Conservation (phyloP, 2,888 invertebrate species). For the Erebia ligea region DNA sequence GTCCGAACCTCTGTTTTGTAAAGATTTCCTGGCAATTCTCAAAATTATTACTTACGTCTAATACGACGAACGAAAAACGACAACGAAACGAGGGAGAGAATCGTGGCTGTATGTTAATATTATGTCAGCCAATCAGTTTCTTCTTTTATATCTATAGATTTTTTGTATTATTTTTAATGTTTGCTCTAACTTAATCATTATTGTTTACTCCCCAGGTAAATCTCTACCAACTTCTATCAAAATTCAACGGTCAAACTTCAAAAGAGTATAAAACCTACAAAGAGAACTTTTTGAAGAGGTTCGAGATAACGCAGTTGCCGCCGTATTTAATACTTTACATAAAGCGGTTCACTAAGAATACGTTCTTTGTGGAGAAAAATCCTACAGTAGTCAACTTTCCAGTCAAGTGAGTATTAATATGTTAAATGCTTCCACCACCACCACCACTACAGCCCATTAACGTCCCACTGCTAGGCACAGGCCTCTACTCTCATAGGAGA, state of each 20-base stretch:
- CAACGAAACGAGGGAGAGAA: too few species aligned
- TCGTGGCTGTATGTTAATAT: too few species aligned
- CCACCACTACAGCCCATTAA: too few species aligned
- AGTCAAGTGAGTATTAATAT: slow-evolving; percentile 95
- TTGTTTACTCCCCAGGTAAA: slow-evolving; percentile 87
- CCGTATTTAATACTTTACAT: slow-evolving; percentile 98
- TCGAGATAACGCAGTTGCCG: slow-evolving; percentile 96
- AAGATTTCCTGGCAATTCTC: too few species aligned
- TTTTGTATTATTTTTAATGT: too few species aligned
- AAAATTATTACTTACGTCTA: too few species aligned
- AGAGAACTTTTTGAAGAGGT: slow-evolving; percentile 98
- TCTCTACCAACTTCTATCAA: slow-evolving; percentile 95
- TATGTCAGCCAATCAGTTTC: background rate
- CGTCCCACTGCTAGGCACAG: too few species aligned
- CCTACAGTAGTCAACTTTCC: slow-evolving; percentile 99
- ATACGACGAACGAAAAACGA: too few species aligned
- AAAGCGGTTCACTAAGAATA: slow-evolving; percentile 99
- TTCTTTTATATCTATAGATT: background rate
- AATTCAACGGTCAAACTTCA: slow-evolving; percentile 97
- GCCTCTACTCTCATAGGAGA: too few species aligned
- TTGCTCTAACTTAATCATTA: background rate
- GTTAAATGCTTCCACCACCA: too few species aligned
- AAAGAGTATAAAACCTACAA: slow-evolving; percentile 99
- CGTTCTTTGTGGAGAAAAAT: slow-evolving; percentile 99
- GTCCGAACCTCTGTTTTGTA: too few species aligned